A percentile compares a stretch with the other conserved stretches of the same genome.
phyloP scores from a whole-genome alignment of 2,797 vertebrate genomes.

The Eulemur rubriventer region DNA sequence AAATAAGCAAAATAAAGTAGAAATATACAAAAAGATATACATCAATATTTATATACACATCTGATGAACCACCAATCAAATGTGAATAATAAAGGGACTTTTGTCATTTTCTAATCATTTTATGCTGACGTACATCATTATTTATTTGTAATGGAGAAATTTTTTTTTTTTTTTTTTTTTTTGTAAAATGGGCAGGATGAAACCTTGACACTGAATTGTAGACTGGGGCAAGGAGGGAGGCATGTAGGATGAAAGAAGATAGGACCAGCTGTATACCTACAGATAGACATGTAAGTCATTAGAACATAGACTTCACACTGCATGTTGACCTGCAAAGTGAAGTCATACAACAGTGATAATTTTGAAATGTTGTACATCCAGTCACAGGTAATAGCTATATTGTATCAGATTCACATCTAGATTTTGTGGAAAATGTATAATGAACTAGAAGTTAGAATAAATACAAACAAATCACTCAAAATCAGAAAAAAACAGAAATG shows the following conservation, averaged over 20 bases:
- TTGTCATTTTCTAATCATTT: background rate
- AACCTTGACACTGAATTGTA: background rate
- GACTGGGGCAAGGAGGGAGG: background rate
- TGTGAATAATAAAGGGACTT: background rate
- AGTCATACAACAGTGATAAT: background rate
- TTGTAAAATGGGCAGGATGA: background rate
- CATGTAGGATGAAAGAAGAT: background rate
- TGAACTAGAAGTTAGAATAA: background rate
- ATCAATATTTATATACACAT: background rate
- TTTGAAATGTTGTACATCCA: background rate
- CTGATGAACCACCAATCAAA: background rate
- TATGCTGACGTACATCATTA: background rate
- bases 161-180: background rate
- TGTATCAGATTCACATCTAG: background rate
- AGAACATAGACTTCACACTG: background rate
- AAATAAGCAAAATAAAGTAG: background rate
- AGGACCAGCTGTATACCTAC: background rate
- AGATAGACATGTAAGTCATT: background rate
- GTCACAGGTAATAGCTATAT: background rate
- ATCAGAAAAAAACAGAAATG: background rate
- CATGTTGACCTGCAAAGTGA: background rate
- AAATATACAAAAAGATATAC: background rate
- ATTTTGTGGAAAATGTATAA: background rate
- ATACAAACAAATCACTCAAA: background rate
- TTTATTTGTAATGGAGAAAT: background rate